Conservation (phyloP, 2,888 invertebrate species). For the Amphipyra berbera region DNA sequence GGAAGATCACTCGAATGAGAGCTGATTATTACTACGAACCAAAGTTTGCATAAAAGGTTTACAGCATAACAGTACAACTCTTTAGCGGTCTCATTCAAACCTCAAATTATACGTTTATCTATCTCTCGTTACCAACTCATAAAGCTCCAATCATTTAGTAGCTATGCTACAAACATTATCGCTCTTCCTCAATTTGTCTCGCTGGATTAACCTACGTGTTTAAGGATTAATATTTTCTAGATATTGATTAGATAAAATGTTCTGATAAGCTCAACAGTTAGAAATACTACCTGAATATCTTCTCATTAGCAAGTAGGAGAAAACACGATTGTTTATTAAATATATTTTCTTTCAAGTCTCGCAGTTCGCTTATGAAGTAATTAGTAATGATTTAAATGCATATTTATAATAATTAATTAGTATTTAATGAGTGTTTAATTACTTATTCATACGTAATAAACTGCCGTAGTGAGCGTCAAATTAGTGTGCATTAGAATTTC, state of each 20-base stretch:
- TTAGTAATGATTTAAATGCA: conserved; percentile 29
- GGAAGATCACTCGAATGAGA: too few relatives aligned
- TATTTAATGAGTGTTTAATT: conserved; percentile 50
- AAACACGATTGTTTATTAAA: conserved; percentile 6
- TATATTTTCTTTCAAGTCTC: conserved; percentile 3
- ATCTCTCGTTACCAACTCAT: conserved; percentile 32
- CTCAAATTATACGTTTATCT: conserved; percentile 23
- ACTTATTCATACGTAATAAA: conserved; percentile 39
- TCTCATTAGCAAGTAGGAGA: conserved; percentile 10
- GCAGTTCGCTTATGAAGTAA: conserved; percentile 21
- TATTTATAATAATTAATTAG: conserved; percentile 48
- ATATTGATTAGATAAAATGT: conserved; percentile 12
- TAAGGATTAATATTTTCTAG: conserved; percentile 18
- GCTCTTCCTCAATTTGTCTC: conserved; percentile 42
- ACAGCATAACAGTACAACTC: neutral
- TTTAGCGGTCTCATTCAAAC: conserved; percentile 12
- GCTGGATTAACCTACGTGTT: conserved; percentile 4
- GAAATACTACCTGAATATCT: conserved; percentile 7
- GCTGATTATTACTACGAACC: too few relatives aligned
- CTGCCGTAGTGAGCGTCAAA: conserved; percentile 33
- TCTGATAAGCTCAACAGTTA: conserved; percentile 1
- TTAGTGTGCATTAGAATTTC: conserved; percentile 44
- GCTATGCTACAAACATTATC: conserved; percentile 50
- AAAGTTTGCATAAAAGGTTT: neutral
- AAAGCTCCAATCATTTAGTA: conserved; percentile 43